Evolutionary conservation across 2,113 vertebrate genomes (phyloP), one percentile per base, ranked within the genome.

Genomic region (Erythrocebus patas): DNA sequence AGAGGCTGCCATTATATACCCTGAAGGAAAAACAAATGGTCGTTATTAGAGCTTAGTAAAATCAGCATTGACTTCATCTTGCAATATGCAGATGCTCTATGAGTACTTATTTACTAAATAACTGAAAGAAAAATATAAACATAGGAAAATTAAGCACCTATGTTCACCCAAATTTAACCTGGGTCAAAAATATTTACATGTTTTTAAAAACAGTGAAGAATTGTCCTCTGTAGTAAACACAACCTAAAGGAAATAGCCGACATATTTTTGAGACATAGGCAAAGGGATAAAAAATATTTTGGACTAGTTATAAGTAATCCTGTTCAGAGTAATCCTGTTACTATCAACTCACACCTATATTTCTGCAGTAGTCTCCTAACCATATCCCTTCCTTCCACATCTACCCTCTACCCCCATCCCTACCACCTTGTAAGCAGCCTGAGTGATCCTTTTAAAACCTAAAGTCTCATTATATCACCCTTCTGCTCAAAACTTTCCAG

Each of bases 151-250:
- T 48, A 82, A 90, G 68, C 18, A 35, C 7, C 4, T 61, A 3
- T 92, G 27, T 68, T 43, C 27, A 83, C 11, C 11, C 22, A 95
- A 75, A 72, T 89, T 52, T 95, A 22, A 32, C 40, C 12, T n/a
- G 43, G 11, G 3, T 68, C 27, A 95, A 90, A 95, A 86, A 78
- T 81, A 92, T 81, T 85, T 83, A 35, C 38, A 59, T 82, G 6
- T 66, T 86, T n/a, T 90, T 73, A n/a, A 82, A 86, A 82, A 78
- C 12, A 72, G n/a, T 73, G 66, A 72, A 78, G 92, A 95, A 23
- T 45, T 48, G 2, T 59, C 27, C 83, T 57, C n/a, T 94, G 93
- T 78, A 84, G 32, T 66, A 52, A 38, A 30, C 70, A 81, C 59
- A 89, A 40, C 20, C 52, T n/a, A 78, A 84, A n/a, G 23, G 35